Base-by-base conservation (phyloP, 2,888 invertebrate species). In the Orthosia incerta region DNA sequence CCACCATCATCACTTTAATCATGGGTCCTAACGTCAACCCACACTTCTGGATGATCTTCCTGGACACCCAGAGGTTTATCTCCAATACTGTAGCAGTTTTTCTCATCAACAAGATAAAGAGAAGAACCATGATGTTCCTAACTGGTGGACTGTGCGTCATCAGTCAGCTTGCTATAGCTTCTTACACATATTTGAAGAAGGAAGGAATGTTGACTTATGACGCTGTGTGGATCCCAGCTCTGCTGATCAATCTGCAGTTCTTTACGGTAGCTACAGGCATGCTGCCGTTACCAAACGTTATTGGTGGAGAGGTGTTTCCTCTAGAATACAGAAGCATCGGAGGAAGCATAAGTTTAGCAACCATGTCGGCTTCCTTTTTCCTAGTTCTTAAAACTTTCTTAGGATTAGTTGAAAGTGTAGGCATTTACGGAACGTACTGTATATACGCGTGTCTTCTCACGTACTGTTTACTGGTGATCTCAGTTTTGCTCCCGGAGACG, bases 261-360 rank as follows among this genome's bases (percentile, higher is more conserved):
- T 94, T 96, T 18, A 96, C 97, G 15, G 95, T 97, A 1, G 95
- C 96, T 4, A 91, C 97, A 1, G 97, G 97, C 0, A 94, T 97
- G 87, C 92, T 97, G 13, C 97, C 97, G 0, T 85, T 98, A 73
- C 98, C 98, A 0, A 97, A 97, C 94, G 97, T 97, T 9, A 97
- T 98, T 92, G 97, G 97, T 51, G 97, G 97, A 0, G 98, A 98
- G 88, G 94, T 98, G 0, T 97, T 97, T 80, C 96, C 97, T 2
- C 92, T 97, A 39, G 95, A 96, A 63, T 96, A 96, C 65, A 94
- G 97, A 68, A 97, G 97, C 39, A 91, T 97, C 0, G 97, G 97
- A 2, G 97, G 97, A 2, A 97, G 97, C 0, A 92, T 97, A 15
- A 97, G 97, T 18, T 93, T 97, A 31, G 95, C 97, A 53, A 95